Percentiles rank a stretch among this genome's conserved stretches.
These are phyloP conservation scores for Erinaceus europaeus DNA, from an alignment of 2,113 vertebrate species.

Conservation along the genomic window DNA sequence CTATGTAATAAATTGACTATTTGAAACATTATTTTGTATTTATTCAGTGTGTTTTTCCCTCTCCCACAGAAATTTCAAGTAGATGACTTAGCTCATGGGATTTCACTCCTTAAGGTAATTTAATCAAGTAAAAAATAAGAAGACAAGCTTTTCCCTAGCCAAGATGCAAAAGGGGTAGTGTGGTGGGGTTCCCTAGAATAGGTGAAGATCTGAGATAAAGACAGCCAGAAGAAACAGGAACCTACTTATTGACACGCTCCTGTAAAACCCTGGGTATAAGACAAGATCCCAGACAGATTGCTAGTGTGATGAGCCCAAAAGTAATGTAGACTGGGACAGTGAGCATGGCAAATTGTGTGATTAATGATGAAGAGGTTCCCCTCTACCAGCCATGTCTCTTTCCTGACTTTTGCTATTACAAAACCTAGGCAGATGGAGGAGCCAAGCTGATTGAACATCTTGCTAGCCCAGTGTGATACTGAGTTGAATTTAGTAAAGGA, in stretches of 20 bases:
- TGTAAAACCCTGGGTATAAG: background rate
- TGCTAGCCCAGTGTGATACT: background rate
- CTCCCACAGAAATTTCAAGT: slow-evolving; percentile 6
- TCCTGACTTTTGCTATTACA: background rate
- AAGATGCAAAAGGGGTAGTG: background rate
- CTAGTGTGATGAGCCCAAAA: background rate
- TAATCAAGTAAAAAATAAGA: slow-evolving; percentile 22
- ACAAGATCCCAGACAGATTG: background rate
- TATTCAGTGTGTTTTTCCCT: slow-evolving; percentile 19
- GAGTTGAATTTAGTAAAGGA: background rate
- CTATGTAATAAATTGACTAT: slow-evolving; percentile 15
- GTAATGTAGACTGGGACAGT: background rate
- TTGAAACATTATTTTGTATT: slow-evolving; percentile 34
- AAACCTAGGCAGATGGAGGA: background rate
- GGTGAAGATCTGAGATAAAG: slow-evolving; percentile 9
- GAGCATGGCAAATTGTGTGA: background rate
- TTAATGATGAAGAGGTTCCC: background rate
- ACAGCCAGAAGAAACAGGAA: background rate
- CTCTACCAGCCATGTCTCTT: background rate
- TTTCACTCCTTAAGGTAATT: slow-evolving; percentile 9
- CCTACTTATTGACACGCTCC: background rate
- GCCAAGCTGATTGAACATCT: background rate
- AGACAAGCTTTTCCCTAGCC: slow-evolving; percentile 33
- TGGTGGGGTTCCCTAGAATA: background rate
- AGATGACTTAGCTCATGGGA: background rate